Conservation (phyloP, 2,888 invertebrate species). For the Eristalis pertinax region DNA sequence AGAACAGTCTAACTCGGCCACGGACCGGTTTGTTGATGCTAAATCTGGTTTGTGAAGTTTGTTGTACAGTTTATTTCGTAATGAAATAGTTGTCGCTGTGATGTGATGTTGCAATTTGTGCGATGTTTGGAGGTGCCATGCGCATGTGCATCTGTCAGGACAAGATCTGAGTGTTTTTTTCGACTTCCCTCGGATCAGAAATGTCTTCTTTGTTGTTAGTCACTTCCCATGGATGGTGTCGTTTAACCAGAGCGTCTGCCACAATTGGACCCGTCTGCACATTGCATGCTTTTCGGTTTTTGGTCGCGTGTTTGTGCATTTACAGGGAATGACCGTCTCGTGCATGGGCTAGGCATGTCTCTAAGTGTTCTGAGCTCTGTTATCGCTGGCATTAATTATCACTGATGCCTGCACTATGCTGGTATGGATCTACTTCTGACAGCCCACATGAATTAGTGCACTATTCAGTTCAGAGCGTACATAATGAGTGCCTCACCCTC, state of each 20-base stretch:
- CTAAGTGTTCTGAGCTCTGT: background rate
- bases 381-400: background rate
- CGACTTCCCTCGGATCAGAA: no score
- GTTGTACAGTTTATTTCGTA: background rate
- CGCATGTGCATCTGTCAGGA: no score
- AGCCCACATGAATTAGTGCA: background rate
- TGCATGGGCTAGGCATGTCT: no score
- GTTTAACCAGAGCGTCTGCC: no score
- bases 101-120: background rate
- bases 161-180: no score
- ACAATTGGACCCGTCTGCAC: no score
- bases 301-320: no score
- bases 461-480: background rate
- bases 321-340: no score
- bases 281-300: no score
- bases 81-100: background rate
- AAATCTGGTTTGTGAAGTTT: background rate
- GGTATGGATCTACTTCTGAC: background rate
- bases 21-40: background rate
- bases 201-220: no score
- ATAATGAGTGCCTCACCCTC: background rate
- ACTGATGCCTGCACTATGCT: background rate
- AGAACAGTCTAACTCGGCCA: background rate
- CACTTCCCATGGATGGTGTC: no score
- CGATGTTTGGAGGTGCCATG: background rate